Evolutionary conservation across 2,113 vertebrate species (phyloP), one percentile per base, ranked within the genome.

Genomic region (Lampris incognitus): DNA sequence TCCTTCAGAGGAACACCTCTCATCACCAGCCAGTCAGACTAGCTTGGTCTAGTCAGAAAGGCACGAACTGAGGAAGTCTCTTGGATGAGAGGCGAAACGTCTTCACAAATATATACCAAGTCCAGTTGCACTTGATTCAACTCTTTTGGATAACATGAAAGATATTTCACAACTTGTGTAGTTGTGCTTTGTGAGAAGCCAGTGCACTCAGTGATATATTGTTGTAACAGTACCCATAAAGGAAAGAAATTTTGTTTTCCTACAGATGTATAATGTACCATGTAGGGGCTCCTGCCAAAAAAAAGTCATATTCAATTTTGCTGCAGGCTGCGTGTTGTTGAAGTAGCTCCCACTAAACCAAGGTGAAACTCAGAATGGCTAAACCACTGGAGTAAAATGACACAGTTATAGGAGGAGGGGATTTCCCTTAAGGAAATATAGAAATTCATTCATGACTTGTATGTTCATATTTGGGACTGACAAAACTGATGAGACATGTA

Each of bases 111-210:
- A 24, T 24, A 24, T 24, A 24, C 24, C 24, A 24, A 24, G 24
- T 24, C 24, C 24, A 24, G 24, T 24, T 24, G 24, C 24, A 24
- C 24, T 24, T 24, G 24, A 24, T 24, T 24, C 24, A 24, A 24
- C 24, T 24, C 24, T 24, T 24, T 24, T 24, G 24, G 24, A 24
- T 24, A 24, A 24, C 24, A 24, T 24, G 24, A 90, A 90, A 88
- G 84, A 88, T 88, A 89, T 88, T 90, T 89, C 85, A 87, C 87
- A 85, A 85, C 89, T 88, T 88, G 79, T 86, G 78, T 85, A 90
- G 83, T 57, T 77, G 66, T 75, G 83, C 85, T 91, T 87, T 87
- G 86, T 79, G 84, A 88, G 89, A 77, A 73, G 52, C 66, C 52
- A 46, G 67, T 78, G 84, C 78, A 68, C 74, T 87, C 68, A 67